Base-by-base conservation (phyloP, 2,888 invertebrate genomes). In the Pammene fasciana region DNA sequence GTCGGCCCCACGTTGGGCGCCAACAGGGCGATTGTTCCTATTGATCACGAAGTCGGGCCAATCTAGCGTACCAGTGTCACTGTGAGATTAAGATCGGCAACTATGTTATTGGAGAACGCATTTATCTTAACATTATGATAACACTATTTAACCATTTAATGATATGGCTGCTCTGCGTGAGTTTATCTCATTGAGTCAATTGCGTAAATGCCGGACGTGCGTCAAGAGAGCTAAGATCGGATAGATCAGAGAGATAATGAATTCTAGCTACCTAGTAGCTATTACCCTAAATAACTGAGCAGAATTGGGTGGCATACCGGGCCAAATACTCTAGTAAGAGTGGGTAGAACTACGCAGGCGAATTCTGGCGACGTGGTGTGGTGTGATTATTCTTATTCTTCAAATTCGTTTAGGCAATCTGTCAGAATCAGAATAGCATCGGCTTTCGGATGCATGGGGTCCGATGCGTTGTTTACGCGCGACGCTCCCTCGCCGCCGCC, bases 391-490 rank as follows among this genome's bases (percentile, higher is more conserved):
- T 38, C 38, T 38, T 38, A 26, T 26, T 13, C 11, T 52, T 26
- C 5, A 13, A 11, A 6, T 5, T 26, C 52, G 26, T 26, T 4
- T 26, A 26, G 13, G 18, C 16, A 26, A 52, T 26, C 5, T 26
- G 8, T 26, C 14, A 8, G 11, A 26, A 52, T 26, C 14, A 8
- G 11, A 26, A 52, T 52, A 52, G 13, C 50, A 26, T 0, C 13
- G 16, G 16, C 16, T 8, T 50, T 55, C 61, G 65, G 54, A 60
- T 62, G 56, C 72, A 65, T 54, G 67, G 43, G 43, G 50, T 16
- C 64, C 65, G 71, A 68, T 73, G 76, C 74, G 78, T 79, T 82
- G 80, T 82, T 80, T 79, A 79, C 76, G 73, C 26, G 26, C 26
- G 26, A 26, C 1, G 26, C 75, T 75, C 56, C 54, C 54, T 16